phyloP scores from a whole-genome alignment of 2,797 vertebrate species.

The Sarcoramphus papa region DNA sequence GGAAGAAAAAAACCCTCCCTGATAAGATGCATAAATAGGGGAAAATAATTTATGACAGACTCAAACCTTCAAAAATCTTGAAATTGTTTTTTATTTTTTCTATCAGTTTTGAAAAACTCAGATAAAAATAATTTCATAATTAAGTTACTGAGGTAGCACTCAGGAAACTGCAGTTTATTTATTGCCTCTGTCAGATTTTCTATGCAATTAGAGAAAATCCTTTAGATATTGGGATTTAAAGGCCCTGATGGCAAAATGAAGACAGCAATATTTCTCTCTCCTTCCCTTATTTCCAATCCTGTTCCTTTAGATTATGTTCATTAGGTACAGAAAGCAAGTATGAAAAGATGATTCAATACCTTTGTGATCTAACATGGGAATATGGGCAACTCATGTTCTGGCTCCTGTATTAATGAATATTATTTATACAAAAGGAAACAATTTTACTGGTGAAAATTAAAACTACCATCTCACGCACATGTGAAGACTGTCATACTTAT shows the following conservation, averaged over 20 bases:
- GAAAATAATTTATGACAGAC: neutral
- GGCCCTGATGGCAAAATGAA: neutral
- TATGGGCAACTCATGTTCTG: neutral
- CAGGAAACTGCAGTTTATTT: neutral
- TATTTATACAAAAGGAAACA: neutral
- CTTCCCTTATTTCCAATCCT: neutral
- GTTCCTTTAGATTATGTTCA: neutral
- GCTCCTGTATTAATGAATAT: neutral
- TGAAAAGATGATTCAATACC: neutral
- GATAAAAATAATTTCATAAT: neutral
- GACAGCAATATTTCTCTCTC: neutral
- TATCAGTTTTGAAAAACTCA: neutral
- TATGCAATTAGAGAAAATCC: neutral
- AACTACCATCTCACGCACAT: rapidly evolving
- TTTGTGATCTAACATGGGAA: neutral
- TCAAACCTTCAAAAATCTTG: neutral
- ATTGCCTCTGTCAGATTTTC: neutral
- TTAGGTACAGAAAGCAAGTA: neutral
- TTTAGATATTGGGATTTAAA: neutral
- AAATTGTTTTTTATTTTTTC: neutral
- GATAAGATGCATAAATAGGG: neutral
- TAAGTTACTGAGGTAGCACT: neutral
- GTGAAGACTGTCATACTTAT: neutral
- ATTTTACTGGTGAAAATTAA: neutral
- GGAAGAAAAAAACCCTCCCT: neutral